Base-by-base conservation (phyloP, 2,888 invertebrate genomes). In the Drosophila colorata region DNA sequence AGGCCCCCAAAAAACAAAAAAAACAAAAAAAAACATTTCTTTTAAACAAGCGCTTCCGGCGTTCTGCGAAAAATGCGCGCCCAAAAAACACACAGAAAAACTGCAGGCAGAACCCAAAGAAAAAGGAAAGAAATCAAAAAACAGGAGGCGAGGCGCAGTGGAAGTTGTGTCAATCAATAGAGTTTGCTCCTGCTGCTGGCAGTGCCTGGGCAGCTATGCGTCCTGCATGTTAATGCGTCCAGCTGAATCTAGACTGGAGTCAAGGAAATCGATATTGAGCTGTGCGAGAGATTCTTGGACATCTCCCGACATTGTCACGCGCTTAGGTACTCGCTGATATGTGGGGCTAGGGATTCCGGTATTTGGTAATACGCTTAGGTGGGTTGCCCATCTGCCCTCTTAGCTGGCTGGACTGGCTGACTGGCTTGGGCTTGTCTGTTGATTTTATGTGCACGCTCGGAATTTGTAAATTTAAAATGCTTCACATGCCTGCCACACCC, bases 161-260 rank as follows among this genome's bases (percentile, higher is more conserved):
- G 85, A 88, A 90, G 83, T 85, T 90, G 87, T 90, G 90, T 90
- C 91, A 90, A 91, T 90, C 91, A 90, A 90, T 90, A 90, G 89
- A 86, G 48, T 33, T 38, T 51, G 68, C 61, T 70, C 25, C 61
- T 56, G 74, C 70, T 79, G 72, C 41, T 52, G 77, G 46, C 43
- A 20, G 40, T 28, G 28, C n/a, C 6, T 44, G 47, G 65, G 63
- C 65, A 43, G 74, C 67, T 68, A 88, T 87, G 90, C 79, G 87
- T 82, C 81, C 84, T 90, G 90, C 88, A 91, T 90, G 88, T 79
- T 90, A 90, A 90, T 86, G 86, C 46, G 66, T 31, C 57, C 53
- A 49, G 44, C 63, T 46, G 67, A 35, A 47, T 37, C 72, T 68
- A 57, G 55, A 57, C 46, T 44, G 65, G 35, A 40, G 38, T 40